These are phyloP conservation scores for Sternotherus odoratus DNA, from an alignment of 2,797 vertebrate genomes.

Conservation along the genomic window DNA sequence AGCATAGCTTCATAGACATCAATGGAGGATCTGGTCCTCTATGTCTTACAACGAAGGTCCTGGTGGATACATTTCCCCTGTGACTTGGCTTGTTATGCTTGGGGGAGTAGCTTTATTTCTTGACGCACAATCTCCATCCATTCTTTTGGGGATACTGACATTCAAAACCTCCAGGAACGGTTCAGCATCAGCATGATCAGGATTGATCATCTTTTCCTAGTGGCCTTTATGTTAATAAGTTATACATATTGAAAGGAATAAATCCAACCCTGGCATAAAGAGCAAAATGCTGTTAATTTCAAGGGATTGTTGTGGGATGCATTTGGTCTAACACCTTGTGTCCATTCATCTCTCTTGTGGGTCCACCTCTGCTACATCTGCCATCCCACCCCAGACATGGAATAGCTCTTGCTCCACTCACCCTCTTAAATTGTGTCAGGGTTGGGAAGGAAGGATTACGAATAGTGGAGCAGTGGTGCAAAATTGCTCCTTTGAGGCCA, in stretches of 20 bases:
- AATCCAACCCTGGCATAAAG: neutral
- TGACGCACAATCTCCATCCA: neutral
- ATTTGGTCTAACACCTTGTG: neutral
- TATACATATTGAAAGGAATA: neutral
- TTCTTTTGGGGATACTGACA: neutral
- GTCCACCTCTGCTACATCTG: neutral
- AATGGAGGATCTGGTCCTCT: neutral
- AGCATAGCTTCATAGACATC: neutral
- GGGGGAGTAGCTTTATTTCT: neutral
- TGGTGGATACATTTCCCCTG: neutral
- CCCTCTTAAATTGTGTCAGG: neutral
- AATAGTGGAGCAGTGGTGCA: neutral
- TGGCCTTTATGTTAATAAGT: neutral
- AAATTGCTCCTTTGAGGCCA: neutral
- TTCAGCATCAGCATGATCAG: neutral
- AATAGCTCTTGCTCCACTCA: neutral
- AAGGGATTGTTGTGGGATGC: neutral
- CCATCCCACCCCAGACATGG: neutral
- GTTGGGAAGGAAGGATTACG: neutral
- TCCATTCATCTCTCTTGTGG: neutral
- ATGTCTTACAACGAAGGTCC: neutral
- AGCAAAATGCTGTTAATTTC: neutral
- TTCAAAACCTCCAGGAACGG: neutral
- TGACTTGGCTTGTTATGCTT: neutral
- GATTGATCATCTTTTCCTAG: neutral